Base-by-base conservation (phyloP, 2,113 vertebrate genomes). In the Colossoma macropomum region DNA sequence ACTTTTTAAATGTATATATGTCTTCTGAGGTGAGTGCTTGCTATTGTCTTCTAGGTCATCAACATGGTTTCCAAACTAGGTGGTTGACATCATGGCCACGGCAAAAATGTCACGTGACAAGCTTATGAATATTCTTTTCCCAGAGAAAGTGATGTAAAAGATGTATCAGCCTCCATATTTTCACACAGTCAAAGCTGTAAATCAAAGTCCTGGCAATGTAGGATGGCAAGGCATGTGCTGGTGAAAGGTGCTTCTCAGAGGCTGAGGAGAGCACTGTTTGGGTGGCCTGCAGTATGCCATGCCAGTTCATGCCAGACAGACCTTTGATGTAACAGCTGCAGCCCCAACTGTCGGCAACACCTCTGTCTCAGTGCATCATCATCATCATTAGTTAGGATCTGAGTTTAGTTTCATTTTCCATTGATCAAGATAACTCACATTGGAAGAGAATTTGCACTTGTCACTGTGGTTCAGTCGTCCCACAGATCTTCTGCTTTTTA, bases 281-380 rank as follows among this genome's bases (percentile, higher is more conserved):
- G 45, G 32, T 48, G 27, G 10, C 30, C 66, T 13, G n/a, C 41
- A 70, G 54, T 62, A 34, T 25, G 79, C 32, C 50, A 56, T 17
- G 4, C 32, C 30, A 4, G 27, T n/a, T 68, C 38, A 45, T 76
- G 27, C 41, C 25, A 41, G 48, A 52, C 56, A 34, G 12, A 17
- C 11, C 30, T 80, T 77, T 79, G 63, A 82, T 81, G 74, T 73
- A 81, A 28, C 45, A 75, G 54, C 48, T 45, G 68, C 28, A 60
- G n/a, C 30, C 21, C 38, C 72, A 38, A 48, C 23, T 28, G 30
- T n/a, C 79, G 52, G 65, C 30, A 60, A 56, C 52, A 25, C 54
- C 25, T 74, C 34, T 60, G 80, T 81, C 78, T 84, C 21, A 21
- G 17, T 34, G 17, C n/a, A 69, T 81, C 77, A 81, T 19, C 60